phyloP scores from a whole-genome alignment of 2,113 vertebrate species.

The Pygoscelis adeliae region DNA sequence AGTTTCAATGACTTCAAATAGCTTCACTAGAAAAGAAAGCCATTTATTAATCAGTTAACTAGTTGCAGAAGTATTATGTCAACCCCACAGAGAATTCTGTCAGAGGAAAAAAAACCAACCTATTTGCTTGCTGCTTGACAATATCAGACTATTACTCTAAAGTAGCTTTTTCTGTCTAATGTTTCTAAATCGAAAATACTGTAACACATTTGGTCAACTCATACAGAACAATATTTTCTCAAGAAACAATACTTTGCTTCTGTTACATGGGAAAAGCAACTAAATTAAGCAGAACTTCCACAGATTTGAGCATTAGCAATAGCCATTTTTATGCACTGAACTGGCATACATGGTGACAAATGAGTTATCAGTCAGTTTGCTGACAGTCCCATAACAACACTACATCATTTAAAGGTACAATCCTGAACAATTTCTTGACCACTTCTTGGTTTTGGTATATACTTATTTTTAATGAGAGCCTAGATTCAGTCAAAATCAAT shows the following conservation, averaged over 20 bases:
- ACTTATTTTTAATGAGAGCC: background rate
- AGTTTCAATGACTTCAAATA: constrained; percentile 97
- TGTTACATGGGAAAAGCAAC: background rate
- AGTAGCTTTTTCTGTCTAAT: background rate
- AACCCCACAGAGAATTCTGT: background rate
- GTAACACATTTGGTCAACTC: background rate
- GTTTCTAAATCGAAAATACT: background rate
- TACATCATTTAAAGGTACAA: background rate
- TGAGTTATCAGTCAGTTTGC: background rate
- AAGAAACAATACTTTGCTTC: background rate
- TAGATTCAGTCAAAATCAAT: background rate
- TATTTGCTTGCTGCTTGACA: background rate
- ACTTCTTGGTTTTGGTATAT: background rate
- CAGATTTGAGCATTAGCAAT: background rate
- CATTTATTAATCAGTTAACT: background rate
- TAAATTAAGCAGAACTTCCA: background rate
- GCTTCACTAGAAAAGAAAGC: constrained; percentile 82
- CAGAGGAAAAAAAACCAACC: background rate
- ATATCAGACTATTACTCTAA: background rate
- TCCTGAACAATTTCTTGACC: background rate
- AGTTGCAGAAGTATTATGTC: background rate
- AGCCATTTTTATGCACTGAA: background rate
- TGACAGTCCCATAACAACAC: background rate
- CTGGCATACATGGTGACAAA: background rate
- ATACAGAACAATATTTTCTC: background rate